Evolutionary conservation across 2,888 invertebrate species (phyloP), one percentile per base, ranked within the genome.

Genomic region (Bimastos eiseni): DNA sequence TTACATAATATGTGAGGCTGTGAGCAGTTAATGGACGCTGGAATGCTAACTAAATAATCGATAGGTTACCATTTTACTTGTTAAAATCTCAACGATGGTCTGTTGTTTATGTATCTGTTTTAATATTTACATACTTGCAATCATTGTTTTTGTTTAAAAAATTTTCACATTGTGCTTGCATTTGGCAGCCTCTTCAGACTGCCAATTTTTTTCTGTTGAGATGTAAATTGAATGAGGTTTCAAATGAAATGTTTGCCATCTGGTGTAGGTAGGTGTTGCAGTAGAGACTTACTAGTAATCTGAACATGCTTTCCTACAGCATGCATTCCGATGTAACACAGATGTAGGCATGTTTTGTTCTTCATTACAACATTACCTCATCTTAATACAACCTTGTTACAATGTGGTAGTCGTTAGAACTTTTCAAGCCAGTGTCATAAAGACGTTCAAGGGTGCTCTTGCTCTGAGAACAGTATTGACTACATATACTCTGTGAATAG

Each of bases 401-500:
- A 49, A 49, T 49, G 49, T 15, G 21, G 21, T 49, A 49, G 3
- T 49, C 24, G 49, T 49, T 19, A 49, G 21, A 49, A 49, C 49
- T 49, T 49, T 24, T 24, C 19, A 49, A 49, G 49, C 49, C 49
- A 49, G 49, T 21, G 49, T 49, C 49, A 49, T 49, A 49, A 24
- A 49, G 49, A 49, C 21, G 49, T 49, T 49, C 49, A 49, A 49
- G 21, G 1, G 21, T 24, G 49, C 49, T 49, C 49, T 3, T 49
- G 49, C 49, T 21, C 49, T 49, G 49, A 49, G 21, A 49, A 49
- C 49, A 49, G 49, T 49, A 49, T 49, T 70, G 70, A 70, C n/a
- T 70, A n/a, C 70, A 70, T 70, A n/a, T 70, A n/a, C 70, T 70
- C 30, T 70, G n/a, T n/a, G 70, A 70, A 70, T n/a, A n/a, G 70